Base-by-base conservation (phyloP, 2,797 vertebrate genomes). In the Sebastes itinus region DNA sequence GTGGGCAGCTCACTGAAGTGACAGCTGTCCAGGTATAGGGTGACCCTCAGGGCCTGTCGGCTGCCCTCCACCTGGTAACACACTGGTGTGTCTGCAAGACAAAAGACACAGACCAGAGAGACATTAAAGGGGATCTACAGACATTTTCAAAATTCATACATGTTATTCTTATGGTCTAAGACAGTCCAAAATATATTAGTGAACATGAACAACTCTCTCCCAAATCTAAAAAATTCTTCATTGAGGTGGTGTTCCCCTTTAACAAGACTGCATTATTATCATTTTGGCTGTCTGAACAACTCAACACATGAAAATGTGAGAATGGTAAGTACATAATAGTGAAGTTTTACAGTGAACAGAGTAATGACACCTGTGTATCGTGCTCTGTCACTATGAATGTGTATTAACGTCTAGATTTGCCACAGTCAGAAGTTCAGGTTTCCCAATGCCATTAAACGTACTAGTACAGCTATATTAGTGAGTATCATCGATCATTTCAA, bases 21-120 rank as follows among this genome's bases (percentile, higher is more conserved):
- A 92, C 96, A 98, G 93, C 96, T 97, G 92, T 99, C 97, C 67
- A 99, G 96, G 94, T 96, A 97, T 92, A 99, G 96, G 60, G 97
- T 91, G 84, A 99, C 96, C 94, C 95, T 97, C 93, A 99, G 94
- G 3, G 97, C 96, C 93, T 99, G 98, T 16, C 99, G 96, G 85
- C 96, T 97, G 92, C 98, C 99, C 92, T 99, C 98, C 2, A 99
- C 96, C 70, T 99, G 97, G 93, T 99, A 99, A 89, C 96, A 97
- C 87, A 99, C 95, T 0, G 95, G 95, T 38, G 96, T 96, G 92
- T 99, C 99, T 99, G 95, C 3, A 89, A 86, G 6, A 89, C 64
- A 90, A 10, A 85, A 85, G 6, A 72, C 56, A 78, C 4, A 84
- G n/a, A 55, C 11, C 64, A 18, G 8, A 18, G 33, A 33, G 49